Conservation (phyloP, 2,797 vertebrate species). For the Tachyglossus aculeatus region DNA sequence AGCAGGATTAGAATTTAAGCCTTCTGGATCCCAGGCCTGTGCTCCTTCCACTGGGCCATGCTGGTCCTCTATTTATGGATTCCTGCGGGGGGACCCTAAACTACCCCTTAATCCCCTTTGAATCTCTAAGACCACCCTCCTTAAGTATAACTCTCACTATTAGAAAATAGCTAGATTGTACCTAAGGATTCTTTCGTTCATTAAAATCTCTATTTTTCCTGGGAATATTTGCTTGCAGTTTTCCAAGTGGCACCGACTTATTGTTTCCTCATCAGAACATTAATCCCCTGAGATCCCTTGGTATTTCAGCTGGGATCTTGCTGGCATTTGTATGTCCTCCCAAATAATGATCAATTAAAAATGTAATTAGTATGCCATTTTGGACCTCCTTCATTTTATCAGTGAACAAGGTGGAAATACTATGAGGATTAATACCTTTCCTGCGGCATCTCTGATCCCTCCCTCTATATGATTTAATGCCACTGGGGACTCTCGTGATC, state of each 20-base stretch:
- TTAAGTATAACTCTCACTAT: too few relatives aligned
- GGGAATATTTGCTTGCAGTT: neutral
- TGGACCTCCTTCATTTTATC: neutral
- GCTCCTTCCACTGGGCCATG: too few relatives aligned
- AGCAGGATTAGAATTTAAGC: too few relatives aligned
- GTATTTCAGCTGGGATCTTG: neutral
- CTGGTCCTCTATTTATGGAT: too few relatives aligned
- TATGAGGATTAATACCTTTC: neutral
- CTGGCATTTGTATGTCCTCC: neutral
- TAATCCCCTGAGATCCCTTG: neutral
- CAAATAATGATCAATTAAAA: neutral
- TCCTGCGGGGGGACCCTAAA: too few relatives aligned
- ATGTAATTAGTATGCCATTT: neutral
- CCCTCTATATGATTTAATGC: neutral
- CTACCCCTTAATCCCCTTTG: too few relatives aligned
- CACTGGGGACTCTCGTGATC: neutral
- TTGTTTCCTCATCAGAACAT: neutral
- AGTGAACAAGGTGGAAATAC: neutral
- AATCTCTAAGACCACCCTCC: too few relatives aligned
- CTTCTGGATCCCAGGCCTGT: too few relatives aligned
- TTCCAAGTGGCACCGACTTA: neutral
- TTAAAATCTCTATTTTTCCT: neutral
- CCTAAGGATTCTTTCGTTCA: neutral
- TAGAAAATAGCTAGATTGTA: neutral
- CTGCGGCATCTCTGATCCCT: neutral